Conservation (phyloP, 2,797 vertebrate genomes). For the Jordanella pulchra region DNA sequence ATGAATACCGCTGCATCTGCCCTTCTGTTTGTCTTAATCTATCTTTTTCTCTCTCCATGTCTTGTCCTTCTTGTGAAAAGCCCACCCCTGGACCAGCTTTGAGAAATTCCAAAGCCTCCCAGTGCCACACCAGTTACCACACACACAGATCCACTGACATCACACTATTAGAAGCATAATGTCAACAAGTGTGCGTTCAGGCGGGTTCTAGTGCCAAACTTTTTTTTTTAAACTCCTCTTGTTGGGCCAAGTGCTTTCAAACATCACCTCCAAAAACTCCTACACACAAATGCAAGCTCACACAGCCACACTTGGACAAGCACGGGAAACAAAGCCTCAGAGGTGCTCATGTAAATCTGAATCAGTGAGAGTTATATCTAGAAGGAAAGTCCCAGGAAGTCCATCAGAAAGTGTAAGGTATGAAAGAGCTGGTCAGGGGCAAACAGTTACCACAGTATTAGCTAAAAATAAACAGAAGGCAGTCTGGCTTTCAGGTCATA, state of each 20-base stretch:
- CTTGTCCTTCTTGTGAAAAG: constrained; percentile 48
- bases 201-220: constrained; percentile 61
- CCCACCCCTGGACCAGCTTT: constrained; percentile 36
- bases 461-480: constrained; percentile 27
- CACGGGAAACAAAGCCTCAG: constrained; percentile 21
- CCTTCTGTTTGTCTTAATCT: constrained; percentile 33
- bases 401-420: constrained; percentile 15
- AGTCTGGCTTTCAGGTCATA: constrained; percentile 25
- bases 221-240: constrained; percentile 52
- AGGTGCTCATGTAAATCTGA: constrained; percentile 19
- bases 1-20: constrained; percentile 34
- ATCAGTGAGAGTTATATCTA: constrained; percentile 9
- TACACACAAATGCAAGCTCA: constrained; percentile 26
- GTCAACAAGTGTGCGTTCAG: constrained; percentile 57
- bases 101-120: constrained; percentile 44
- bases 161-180: constrained; percentile 18
- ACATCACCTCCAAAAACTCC: constrained; percentile 23
- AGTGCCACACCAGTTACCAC: constrained; percentile 16
- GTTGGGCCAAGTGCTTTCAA: constrained; percentile 14
- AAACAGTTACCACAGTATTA: constrained; percentile 29
- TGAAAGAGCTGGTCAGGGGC: constrained; percentile 20
- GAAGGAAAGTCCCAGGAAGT: constrained; percentile 60
- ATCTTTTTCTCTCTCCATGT: constrained; percentile 35
- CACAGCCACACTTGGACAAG: constrained; percentile 12
- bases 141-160: constrained; percentile 31